Evolutionary conservation across 2,113 vertebrate genomes (phyloP), one percentile per base, ranked within the genome.

Genomic region (Anguilla japonica): DNA sequence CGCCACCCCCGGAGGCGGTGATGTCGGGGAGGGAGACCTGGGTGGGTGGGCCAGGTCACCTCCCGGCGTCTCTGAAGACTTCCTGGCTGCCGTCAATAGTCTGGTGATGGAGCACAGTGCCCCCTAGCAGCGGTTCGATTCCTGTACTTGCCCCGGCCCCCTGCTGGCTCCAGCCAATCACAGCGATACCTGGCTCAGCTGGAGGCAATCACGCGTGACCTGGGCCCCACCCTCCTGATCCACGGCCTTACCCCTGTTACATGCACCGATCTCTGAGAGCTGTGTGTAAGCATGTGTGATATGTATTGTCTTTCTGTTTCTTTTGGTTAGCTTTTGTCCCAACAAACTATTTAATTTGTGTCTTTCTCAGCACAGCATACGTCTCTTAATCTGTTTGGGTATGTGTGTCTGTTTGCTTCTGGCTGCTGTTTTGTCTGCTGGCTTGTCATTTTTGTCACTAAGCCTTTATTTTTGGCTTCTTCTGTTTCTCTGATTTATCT

Each of bases 231-330:
- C 0, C 93, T 98, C 9, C 91, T 98, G 57, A 96, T 98, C 85
- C 97, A 98, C 0, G 97, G 97, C 0, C 92, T 98, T 90, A 98
- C 97, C 5, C 96, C 97, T 0, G 97, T 98, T 84, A 98, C 97
- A 6, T 98, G 96, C 91, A 98, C 97, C n/a, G 97, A 96, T 29
- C 95, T 98, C 83, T 98, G 93, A 97, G 84, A 85, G 39, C 29
- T n/a, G 53, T 80, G 40, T 26, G 29, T 53, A 6, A 67, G 18
- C 60, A 67, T 85, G 75, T 75, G 20, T 85, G 50, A 67, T 60
- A 60, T 71, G 20, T 71, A n/a, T 75, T 79, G n/a, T 39, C 29
- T 85, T 56, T 85, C 18, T n/a, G 7, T 40, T 9, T 80, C 75
- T 41, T 56, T 40, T 79, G 50, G 67, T 85, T 43, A 29, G 41